Evolutionary conservation across 2,113 vertebrate genomes (phyloP), one percentile per base, ranked within the genome.

Genomic region (Poeciliopsis retropinna): DNA sequence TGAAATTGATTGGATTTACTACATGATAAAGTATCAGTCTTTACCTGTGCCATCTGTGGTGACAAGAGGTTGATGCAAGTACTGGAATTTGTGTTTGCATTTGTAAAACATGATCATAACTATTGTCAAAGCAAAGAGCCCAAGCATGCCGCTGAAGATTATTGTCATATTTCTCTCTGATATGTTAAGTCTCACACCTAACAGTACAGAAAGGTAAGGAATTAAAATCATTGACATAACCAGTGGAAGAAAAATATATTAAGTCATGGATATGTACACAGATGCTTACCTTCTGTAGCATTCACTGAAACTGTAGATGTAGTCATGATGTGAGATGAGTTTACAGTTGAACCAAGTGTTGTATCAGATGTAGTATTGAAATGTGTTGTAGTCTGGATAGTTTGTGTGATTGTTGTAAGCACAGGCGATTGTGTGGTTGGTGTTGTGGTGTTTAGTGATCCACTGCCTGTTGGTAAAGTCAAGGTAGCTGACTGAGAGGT

Each of bases 41-140:
- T 88, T 78, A 95, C 94, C 93, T 67, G 85, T 78, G 51, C 93
- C 87, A 28, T 90, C 83, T 47, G 83, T 70, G 76, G 68, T 88
- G 80, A 88, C 68, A 1, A 95, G 93, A 85, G 91, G 92, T 14
- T 86, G 92, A 68, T 95, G 94, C 69, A 89, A 81, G 85, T 92
- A 95, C 61, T 95, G 94, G 57, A 81, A 81, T 85, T 72, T 91
- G 2, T 86, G 85, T 82, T 90, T 93, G 77, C 83, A 92, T 83
- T 78, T 94, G 32, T 80, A 83, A 25, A 92, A 75, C 81, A 77
- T 83, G 32, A 92, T 85, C 14, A 79, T 30, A 25, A 91, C 30
- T 65, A 93, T n/a, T 0, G 66, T 76, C 60, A 95, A 51, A 30
- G 75, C 76, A 69, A 89, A 89, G 41, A 93, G 54, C 27, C 87